Evolutionary conservation across 1,140 invertebrate genomes (phyloP).

Genomic region (Drosophila tristis): DNA sequence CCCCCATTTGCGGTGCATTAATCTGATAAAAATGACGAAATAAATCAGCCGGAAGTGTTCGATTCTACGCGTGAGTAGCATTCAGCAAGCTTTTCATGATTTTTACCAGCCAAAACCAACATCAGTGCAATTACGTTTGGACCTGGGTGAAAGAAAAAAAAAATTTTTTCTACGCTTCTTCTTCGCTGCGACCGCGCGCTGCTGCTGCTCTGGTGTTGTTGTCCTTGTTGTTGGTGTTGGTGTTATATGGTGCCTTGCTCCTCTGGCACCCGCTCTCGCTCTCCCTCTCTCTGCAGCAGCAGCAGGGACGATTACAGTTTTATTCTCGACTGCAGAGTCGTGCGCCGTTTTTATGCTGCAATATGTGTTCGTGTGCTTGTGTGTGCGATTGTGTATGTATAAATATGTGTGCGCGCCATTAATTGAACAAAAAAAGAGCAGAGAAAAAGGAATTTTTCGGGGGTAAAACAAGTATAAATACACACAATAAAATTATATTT

Average conservation of each 20-base stretch:
- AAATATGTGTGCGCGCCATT: conserved; percentile 72
- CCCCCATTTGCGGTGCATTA: conserved; percentile 50
- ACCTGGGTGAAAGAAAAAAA: conserved; percentile 47
- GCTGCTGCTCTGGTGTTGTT: conserved; percentile 49
- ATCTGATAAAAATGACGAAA: conserved; percentile 59
- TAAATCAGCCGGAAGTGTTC: conserved; percentile 54
- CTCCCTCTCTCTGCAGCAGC: neutral
- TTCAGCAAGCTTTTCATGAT: conserved; percentile 38
- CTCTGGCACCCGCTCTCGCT: neutral
- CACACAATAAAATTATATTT: conserved; percentile 73
- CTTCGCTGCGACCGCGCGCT: conserved; percentile 54
- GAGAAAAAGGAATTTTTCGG: conserved; percentile 16
- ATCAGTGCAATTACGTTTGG: conserved; percentile 72
- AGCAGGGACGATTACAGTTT: conserved; percentile 77
- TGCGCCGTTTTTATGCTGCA: conserved; percentile 69
- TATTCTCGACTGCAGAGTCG: conserved; percentile 45
- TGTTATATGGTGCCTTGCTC: conserved; percentile 4
- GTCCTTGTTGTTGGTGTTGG: conserved; percentile 41
- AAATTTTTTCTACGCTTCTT: conserved; percentile 56
- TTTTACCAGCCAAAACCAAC: conserved; percentile 35
- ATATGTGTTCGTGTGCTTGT: conserved; percentile 42
- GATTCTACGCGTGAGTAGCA: conserved; percentile 64
- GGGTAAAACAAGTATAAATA: conserved; percentile 65
- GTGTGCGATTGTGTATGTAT: conserved; percentile 43
- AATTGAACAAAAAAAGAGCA: conserved; percentile 61